These are phyloP conservation scores for Neoaliturus tenellus DNA, from an alignment of 2,888 invertebrate genomes.

Conservation along the genomic window DNA sequence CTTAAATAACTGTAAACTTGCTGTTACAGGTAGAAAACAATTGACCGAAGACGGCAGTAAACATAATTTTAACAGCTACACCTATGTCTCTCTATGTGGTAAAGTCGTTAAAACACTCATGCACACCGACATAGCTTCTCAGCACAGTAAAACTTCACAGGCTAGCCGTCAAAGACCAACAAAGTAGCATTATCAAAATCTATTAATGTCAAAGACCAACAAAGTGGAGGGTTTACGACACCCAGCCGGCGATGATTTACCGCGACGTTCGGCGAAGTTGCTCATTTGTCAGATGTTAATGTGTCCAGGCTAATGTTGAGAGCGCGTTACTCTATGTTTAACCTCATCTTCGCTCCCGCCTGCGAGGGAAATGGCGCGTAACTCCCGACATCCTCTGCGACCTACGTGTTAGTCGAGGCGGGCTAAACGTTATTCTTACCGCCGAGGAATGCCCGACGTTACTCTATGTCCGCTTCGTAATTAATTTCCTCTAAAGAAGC, in stretches of 20 bases:
- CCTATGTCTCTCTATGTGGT: no score
- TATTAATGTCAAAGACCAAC: conserved; percentile 8
- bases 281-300: conserved; percentile 18
- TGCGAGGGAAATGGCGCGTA: neutral
- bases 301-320: conserved; percentile 9
- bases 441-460: neutral
- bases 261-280: neutral
- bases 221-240: conserved; percentile 12
- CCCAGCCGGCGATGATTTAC: neutral
- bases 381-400: conserved; percentile 16
- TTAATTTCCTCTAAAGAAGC: neutral
- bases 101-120: no score
- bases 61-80: no score
- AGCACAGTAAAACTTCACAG: neutral
- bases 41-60: no score
- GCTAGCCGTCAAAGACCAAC: neutral
- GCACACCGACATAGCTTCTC: no score
- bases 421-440: conserved; percentile 25
- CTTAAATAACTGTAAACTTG: no score
- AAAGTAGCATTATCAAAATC: conserved; percentile 3
- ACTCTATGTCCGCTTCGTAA: neutral
- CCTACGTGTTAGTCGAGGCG: neutral
- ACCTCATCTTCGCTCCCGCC: conserved; percentile 14
- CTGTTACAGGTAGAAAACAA: no score
- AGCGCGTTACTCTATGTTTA: conserved; percentile 32